Conservation (phyloP, 2,797 vertebrate genomes). For the Scarus forsteni region DNA sequence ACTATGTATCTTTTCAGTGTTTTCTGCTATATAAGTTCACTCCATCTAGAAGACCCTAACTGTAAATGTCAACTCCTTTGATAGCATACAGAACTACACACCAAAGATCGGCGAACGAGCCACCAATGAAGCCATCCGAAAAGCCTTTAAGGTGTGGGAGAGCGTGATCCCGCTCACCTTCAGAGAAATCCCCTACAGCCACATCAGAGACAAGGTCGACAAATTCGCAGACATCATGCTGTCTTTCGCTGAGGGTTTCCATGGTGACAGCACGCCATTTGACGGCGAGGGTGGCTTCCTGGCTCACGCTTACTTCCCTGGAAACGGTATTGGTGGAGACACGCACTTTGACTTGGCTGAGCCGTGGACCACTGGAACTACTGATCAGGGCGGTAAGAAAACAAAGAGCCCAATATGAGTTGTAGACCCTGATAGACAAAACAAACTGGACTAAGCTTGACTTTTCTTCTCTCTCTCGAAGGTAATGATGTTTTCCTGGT, state of each 20-base stretch:
- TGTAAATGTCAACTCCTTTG: neutral
- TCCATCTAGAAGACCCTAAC: too few relatives aligned
- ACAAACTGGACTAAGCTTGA: neutral
- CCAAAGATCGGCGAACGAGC: conserved; percentile 90
- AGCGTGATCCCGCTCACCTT: conserved; percentile 87
- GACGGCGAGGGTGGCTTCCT: conserved; percentile 94
- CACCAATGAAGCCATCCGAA: conserved; percentile 89
- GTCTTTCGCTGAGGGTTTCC: conserved; percentile 92
- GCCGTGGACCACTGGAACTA: conserved; percentile 90
- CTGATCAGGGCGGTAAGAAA: conserved; percentile 88
- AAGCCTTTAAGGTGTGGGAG: conserved; percentile 91
- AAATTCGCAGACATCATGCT: conserved; percentile 95
- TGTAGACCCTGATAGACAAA: neutral
- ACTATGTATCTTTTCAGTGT: neutral
- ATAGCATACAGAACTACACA: conserved; percentile 94
- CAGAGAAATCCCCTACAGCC: conserved; percentile 90
- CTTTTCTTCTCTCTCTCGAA: conserved; percentile 53
- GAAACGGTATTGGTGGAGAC: conserved; percentile 92
- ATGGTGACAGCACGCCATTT: conserved; percentile 94
- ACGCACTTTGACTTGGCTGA: conserved; percentile 94
- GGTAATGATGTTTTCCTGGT: conserved; percentile 95
- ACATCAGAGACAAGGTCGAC: conserved; percentile 85
- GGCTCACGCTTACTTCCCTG: conserved; percentile 95
- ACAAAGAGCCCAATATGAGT: fast-evolving
- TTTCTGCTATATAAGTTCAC: neutral